Evolutionary conservation across 2,888 invertebrate genomes (phyloP).

Genomic region (Caenorhabditis macrosperma): DNA sequence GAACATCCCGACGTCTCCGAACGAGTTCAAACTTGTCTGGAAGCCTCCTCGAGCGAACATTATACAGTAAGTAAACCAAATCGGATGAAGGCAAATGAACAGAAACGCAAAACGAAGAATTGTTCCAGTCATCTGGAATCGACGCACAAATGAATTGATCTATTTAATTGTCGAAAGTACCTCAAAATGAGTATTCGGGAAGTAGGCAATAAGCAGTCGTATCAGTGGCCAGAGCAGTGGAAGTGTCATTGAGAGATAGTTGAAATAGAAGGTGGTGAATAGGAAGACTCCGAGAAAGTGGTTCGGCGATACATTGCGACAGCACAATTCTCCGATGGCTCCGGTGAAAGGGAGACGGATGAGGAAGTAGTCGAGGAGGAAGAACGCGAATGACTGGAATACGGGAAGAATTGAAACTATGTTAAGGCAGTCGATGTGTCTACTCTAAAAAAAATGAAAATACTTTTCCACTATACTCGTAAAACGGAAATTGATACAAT

Average conservation of each 20-base stretch:
- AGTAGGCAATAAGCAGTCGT: slow-evolving; percentile 16
- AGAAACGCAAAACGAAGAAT: slow-evolving; percentile 7
- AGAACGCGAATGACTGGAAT: slow-evolving; percentile 6
- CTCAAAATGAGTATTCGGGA: slow-evolving; percentile 8
- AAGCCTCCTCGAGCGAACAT: slow-evolving; percentile 33
- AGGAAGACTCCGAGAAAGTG: slow-evolving; percentile 14
- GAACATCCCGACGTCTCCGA: slow-evolving; percentile 25
- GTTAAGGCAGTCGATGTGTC: too few species aligned
- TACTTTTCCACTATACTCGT: too few species aligned
- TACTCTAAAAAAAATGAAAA: too few species aligned
- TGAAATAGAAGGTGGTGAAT: slow-evolving; percentile 12
- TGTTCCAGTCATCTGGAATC: slow-evolving; percentile 18
- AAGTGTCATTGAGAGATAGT: slow-evolving; percentile 19
- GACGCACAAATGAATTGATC: neutral
- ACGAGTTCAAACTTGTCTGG: slow-evolving; percentile 16
- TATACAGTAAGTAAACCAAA: slow-evolving; percentile 29
- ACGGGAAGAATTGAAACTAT: neutral
- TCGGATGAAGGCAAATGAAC: too few species aligned
- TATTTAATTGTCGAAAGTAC: neutral
- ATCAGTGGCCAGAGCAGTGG: slow-evolving; percentile 15
- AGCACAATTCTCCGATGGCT: slow-evolving; percentile 27
- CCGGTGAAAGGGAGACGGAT: slow-evolving; percentile 32
- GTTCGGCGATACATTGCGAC: slow-evolving; percentile 24
- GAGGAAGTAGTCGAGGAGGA: slow-evolving; percentile 25
- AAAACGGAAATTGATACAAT: too few species aligned